phyloP scores from a whole-genome alignment of 2,888 invertebrate species.

The Xestia xanthographa region DNA sequence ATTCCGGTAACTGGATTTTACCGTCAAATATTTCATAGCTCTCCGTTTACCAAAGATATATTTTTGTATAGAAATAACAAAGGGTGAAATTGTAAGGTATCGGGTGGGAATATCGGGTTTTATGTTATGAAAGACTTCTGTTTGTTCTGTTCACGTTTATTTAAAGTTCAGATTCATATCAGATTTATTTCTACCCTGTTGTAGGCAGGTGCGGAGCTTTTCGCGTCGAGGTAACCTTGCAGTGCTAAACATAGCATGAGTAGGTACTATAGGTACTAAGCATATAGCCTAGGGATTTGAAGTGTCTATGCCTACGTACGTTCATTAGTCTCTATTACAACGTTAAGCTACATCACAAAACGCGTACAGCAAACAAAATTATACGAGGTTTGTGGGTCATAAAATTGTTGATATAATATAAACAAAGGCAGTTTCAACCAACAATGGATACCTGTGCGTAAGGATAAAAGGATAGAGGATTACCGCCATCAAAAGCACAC shows the following conservation, averaged over 20 bases:
- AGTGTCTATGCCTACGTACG: constrained; percentile 1
- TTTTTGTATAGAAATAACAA: constrained; percentile 77
- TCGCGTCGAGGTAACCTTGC: not conserved
- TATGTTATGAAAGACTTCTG: constrained; percentile 68
- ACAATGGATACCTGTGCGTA: constrained; percentile 70
- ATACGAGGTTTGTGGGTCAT: constrained; percentile 61
- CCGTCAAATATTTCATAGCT: constrained; percentile 80
- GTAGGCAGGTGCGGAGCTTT: constrained; percentile 25
- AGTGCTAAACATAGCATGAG: not conserved
- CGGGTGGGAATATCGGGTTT: constrained; percentile 73
- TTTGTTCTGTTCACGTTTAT: constrained; percentile 60
- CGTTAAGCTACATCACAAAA: constrained; percentile 42
- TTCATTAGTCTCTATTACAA: constrained; percentile 35
- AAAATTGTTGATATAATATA: constrained; percentile 69
- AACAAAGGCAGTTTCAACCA: constrained; percentile 69
- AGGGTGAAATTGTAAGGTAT: constrained; percentile 77
- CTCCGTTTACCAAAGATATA: constrained; percentile 80
- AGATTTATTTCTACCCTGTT: constrained; percentile 40
- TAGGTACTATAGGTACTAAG: not conserved
- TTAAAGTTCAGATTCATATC: constrained; percentile 61
- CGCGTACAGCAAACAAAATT: constrained; percentile 55
- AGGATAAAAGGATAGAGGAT: constrained; percentile 82
- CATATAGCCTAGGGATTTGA: constrained; percentile 19
- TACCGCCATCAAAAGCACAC: constrained; percentile 84
- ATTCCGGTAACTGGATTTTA: constrained; percentile 76